Conservation (phyloP, 2,113 vertebrate species). For the Pedionomus torquatus region DNA sequence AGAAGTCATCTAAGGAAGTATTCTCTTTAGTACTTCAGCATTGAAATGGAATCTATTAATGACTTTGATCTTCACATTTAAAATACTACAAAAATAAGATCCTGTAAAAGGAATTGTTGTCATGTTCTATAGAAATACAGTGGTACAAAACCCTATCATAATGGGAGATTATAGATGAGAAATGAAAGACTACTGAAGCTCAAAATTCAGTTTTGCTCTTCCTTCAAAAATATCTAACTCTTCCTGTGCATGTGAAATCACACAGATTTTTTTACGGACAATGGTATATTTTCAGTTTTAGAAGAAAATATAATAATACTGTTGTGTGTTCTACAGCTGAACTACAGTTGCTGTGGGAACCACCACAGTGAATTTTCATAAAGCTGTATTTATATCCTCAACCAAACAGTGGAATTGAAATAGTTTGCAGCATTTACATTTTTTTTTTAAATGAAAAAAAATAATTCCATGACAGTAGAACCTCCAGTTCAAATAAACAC, state of each 20-base stretch:
- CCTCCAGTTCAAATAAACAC: not conserved
- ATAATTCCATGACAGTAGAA: not conserved
- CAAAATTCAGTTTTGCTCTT: not conserved
- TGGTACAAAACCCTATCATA: not conserved
- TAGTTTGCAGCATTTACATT: not conserved
- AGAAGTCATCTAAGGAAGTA: conserved; percentile 35
- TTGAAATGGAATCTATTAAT: conserved; percentile 62
- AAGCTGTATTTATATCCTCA: conserved; percentile 20
- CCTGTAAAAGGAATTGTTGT: conserved; percentile 25
- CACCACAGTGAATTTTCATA: not conserved
- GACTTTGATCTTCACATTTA: conserved; percentile 33
- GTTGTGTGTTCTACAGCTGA: not conserved
- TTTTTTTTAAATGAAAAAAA: not conserved
- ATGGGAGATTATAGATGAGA: conserved; percentile 25
- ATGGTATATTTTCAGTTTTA: not conserved
- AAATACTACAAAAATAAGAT: conserved; percentile 44
- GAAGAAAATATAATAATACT: not conserved
- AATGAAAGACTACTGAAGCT: conserved; percentile 13
- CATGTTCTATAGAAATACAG: conserved; percentile 12
- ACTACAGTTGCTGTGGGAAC: conserved; percentile 34
- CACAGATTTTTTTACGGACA: not conserved
- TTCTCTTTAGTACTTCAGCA: conserved; percentile 18
- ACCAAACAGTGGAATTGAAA: not conserved
- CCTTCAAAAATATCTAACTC: not conserved
- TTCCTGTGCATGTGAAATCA: not conserved